phyloP scores from a whole-genome alignment of 2,113 vertebrate genomes.

The Paramormyrops kingsleyae region DNA sequence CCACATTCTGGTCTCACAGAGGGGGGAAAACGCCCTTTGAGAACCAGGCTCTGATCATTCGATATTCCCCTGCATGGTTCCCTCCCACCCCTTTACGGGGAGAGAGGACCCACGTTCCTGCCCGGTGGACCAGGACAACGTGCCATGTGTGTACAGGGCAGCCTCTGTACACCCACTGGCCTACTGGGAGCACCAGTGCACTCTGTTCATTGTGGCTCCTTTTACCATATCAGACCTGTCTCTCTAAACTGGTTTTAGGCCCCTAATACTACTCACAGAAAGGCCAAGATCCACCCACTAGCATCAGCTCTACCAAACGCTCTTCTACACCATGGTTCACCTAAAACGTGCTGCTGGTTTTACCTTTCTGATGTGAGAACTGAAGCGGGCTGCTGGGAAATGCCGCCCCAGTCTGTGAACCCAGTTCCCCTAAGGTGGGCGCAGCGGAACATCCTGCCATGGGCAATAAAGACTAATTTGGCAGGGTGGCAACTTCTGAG shows the following conservation, averaged over 20 bases:
- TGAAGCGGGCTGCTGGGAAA: neutral
- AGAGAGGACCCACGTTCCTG: constrained; percentile 46
- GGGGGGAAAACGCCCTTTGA: constrained; percentile 55
- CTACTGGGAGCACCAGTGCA: constrained; percentile 26
- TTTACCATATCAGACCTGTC: neutral
- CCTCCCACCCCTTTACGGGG: constrained; percentile 40
- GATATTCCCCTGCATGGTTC: constrained; percentile 44
- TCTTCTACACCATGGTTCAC: neutral
- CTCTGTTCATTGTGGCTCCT: neutral
- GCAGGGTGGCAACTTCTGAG: neutral
- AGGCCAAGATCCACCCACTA: neutral
- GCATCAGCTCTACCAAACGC: neutral
- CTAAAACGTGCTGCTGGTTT: neutral
- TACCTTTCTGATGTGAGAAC: neutral
- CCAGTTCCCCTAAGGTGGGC: neutral
- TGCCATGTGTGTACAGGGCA: constrained; percentile 31
- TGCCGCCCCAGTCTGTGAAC: neutral
- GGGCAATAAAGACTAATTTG: neutral
- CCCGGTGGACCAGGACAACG: constrained; percentile 40
- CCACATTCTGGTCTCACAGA: constrained; percentile 42
- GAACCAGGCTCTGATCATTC: constrained; percentile 46
- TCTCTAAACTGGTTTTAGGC: neutral
- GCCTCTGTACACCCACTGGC: constrained; percentile 31
- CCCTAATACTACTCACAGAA: neutral
- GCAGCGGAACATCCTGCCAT: neutral